Percentiles rank a stretch among this genome's conserved stretches.
Conservation (phyloP, 1,140 invertebrate species). For the Neodiprion pinetum region DNA sequence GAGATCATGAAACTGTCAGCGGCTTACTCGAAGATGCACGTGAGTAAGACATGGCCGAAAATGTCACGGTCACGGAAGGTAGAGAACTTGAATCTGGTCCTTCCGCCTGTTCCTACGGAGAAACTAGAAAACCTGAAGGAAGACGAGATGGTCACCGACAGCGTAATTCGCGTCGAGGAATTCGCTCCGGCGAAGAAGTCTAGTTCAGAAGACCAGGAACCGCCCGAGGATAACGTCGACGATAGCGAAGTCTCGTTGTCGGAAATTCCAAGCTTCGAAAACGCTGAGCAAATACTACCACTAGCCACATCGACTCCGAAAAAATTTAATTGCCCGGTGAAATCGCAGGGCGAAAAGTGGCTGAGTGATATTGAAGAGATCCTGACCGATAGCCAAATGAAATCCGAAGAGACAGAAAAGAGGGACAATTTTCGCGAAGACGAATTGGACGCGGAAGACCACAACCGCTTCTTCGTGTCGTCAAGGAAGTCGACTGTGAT, state of each 20-base stretch:
- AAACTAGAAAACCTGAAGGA: background rate
- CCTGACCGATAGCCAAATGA: background rate
- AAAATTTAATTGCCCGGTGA: too few species aligned
- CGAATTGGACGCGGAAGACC: background rate
- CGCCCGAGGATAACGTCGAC: too few species aligned
- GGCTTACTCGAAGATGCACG: background rate
- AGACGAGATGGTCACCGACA: background rate
- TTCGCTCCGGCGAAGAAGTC: background rate
- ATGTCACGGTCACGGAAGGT: slow-evolving; percentile 36
- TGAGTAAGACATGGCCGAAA: slow-evolving; percentile 33
- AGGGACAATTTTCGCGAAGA: background rate
- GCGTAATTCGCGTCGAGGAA: background rate
- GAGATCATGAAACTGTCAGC: background rate
- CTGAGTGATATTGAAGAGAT: too few species aligned
- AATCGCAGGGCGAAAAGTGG: too few species aligned
- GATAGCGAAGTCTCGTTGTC: too few species aligned
- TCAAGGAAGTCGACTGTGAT: background rate
- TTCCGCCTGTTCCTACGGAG: background rate
- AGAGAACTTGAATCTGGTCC: slow-evolving; percentile 39
- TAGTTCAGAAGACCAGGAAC: background rate
- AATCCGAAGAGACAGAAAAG: background rate
- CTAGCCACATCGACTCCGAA: too few species aligned
- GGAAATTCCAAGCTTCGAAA: too few species aligned
- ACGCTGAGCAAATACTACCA: too few species aligned
- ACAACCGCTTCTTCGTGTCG: background rate